Evolutionary conservation across 2,888 invertebrate species (phyloP).

Genomic region (Steinernema scapterisci): DNA sequence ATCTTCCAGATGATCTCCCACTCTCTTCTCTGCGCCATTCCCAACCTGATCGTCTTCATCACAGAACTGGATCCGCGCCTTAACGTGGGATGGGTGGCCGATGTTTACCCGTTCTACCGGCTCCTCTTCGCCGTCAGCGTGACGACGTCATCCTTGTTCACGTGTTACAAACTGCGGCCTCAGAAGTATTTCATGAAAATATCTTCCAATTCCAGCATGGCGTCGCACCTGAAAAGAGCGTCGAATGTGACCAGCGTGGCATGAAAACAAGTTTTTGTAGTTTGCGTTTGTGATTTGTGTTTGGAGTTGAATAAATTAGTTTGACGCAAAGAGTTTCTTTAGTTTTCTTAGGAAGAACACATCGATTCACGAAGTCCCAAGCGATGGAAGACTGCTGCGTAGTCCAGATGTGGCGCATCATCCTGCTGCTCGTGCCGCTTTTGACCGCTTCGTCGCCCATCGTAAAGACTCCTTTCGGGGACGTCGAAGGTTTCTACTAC

Average conservation of each 20-base stretch:
- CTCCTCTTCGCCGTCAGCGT: background rate
- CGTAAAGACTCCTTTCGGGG: conserved; percentile 42
- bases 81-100: background rate
- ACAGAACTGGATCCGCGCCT: background rate
- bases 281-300: no score
- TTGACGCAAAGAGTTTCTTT: no score
- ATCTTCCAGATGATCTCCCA: background rate
- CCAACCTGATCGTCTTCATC: background rate
- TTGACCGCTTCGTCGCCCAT: background rate
- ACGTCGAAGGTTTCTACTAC: conserved; percentile 44
- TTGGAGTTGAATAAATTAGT: no score
- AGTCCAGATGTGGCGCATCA: no score
- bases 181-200: background rate
- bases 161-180: background rate
- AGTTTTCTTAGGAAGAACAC: no score
- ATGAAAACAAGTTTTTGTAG: no score
- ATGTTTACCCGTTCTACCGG: background rate
- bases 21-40: background rate
- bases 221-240: no score
- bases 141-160: background rate
- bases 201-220: background rate
- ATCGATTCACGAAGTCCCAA: no score
- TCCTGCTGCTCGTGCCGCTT: no score
- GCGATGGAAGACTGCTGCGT: no score
- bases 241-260: no score